Evolutionary conservation across 2,888 invertebrate species (phyloP).

Genomic region (Prenolepis imparis): DNA sequence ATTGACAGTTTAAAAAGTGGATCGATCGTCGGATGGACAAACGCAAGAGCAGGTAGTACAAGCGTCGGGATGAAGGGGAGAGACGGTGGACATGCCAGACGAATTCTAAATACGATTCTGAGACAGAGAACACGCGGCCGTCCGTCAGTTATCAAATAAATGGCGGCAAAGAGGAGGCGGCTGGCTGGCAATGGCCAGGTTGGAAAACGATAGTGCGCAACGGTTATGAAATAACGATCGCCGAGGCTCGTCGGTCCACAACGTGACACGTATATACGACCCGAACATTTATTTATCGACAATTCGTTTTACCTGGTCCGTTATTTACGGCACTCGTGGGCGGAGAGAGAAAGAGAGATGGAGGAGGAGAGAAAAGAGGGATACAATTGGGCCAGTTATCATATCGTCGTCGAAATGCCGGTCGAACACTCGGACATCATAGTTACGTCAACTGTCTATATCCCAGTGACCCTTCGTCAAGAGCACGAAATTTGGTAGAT

Average conservation of each 20-base stretch:
- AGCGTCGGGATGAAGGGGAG: neutral
- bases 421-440: slow-evolving; percentile 53
- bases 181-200: slow-evolving; percentile 29
- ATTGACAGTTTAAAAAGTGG: slow-evolving; percentile 57
- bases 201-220: slow-evolving; percentile 58
- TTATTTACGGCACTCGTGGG: slow-evolving; percentile 71
- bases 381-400: slow-evolving; percentile 62
- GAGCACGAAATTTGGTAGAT: slow-evolving; percentile 80
- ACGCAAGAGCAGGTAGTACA: slow-evolving; percentile 33
- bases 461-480: slow-evolving; percentile 64
- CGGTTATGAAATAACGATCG: slow-evolving; percentile 75
- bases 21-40: slow-evolving; percentile 49
- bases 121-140: slow-evolving; percentile 53
- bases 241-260: slow-evolving; percentile 63
- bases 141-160: slow-evolving; percentile 58
- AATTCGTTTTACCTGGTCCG: slow-evolving; percentile 72
- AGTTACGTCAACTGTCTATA: slow-evolving; percentile 54
- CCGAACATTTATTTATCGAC: slow-evolving; percentile 79
- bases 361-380: slow-evolving; percentile 51
- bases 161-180: slow-evolving; percentile 51
- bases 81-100: slow-evolving; percentile 30
- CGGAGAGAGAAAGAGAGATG: slow-evolving; percentile 3
- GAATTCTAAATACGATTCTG: slow-evolving; percentile 59
- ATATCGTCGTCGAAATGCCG: slow-evolving; percentile 60
- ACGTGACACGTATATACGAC: slow-evolving; percentile 72